A percentile compares a stretch with the other conserved stretches of the same genome.
phyloP scores from a whole-genome alignment of 2,888 invertebrate species.

The Scaptomyza flava region DNA sequence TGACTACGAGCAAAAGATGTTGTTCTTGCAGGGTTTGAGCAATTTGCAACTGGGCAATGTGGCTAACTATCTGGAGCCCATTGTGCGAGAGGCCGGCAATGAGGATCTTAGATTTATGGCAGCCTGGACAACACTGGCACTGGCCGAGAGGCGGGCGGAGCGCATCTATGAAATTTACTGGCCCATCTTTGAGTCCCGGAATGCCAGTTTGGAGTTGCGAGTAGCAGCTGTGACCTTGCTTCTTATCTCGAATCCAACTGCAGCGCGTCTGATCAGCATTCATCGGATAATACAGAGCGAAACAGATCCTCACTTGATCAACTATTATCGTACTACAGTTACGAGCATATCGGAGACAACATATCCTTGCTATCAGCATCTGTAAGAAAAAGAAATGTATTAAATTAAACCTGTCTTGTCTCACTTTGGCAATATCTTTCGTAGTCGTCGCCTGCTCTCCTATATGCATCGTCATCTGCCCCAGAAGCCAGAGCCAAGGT shows the following conservation, averaged over 20 bases:
- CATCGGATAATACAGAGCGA: slow-evolving; percentile 88
- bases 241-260: slow-evolving; percentile 87
- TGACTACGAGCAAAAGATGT: slow-evolving; percentile 88
- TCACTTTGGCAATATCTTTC: too few species aligned
- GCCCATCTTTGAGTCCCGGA: slow-evolving; percentile 88
- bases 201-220: slow-evolving; percentile 88
- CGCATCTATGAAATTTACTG: slow-evolving; percentile 87
- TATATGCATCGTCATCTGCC: slow-evolving; percentile 88
- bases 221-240: slow-evolving; percentile 88
- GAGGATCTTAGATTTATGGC: slow-evolving; percentile 87
- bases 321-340: slow-evolving; percentile 90
- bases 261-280: slow-evolving; percentile 88
- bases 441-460: slow-evolving; percentile 87
- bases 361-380: slow-evolving; percentile 88
- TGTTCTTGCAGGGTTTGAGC: slow-evolving; percentile 89
- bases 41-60: slow-evolving; percentile 87
- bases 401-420: neutral
- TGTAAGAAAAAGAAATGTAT: slow-evolving; percentile 85
- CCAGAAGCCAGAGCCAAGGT: slow-evolving; percentile 86
- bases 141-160: slow-evolving; percentile 85
- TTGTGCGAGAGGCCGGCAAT: slow-evolving; percentile 85
- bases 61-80: slow-evolving; percentile 85
- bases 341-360: slow-evolving; percentile 88
- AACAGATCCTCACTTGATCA: slow-evolving; percentile 87
- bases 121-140: slow-evolving; percentile 87